Percentiles rank a stretch among this genome's conserved stretches.
phyloP scores from a whole-genome alignment of 2,113 vertebrate genomes.

The Notothenia coriiceps region DNA sequence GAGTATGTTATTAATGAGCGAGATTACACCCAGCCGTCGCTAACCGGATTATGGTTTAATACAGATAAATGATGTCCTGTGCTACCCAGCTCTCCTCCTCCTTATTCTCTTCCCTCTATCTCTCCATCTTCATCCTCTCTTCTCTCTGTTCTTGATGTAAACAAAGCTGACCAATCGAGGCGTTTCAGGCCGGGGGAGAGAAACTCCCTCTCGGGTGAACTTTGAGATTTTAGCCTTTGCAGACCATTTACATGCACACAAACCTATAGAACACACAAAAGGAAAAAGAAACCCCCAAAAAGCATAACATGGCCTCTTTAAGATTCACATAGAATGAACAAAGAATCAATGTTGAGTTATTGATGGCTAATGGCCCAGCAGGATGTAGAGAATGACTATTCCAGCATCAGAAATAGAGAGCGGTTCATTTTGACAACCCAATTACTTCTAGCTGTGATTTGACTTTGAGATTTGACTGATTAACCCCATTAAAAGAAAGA shows the following conservation, averaged over 20 bases:
- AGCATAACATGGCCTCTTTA: too few species aligned
- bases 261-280: too few species aligned
- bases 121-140: conserved; percentile 25
- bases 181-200: too few species aligned
- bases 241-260: too few species aligned
- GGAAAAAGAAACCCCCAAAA: too few species aligned
- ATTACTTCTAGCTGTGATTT: conserved; percentile 78
- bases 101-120: conserved; percentile 20
- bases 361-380: conserved; percentile 70
- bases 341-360: conserved; percentile 63
- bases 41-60: conserved; percentile 80
- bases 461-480: conserved; percentile 78
- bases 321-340: conserved; percentile 30
- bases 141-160: conserved; percentile 14
- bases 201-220: too few species aligned
- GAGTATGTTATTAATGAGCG: conserved; percentile 73
- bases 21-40: conserved; percentile 75
- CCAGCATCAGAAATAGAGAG: conserved; percentile 50
- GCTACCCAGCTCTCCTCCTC: conserved; percentile 36
- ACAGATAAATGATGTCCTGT: conserved; percentile 61
- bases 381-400: conserved; percentile 60
- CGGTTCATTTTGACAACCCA: conserved; percentile 80
- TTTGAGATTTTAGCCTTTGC: too few species aligned
- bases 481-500: conserved; percentile 67
- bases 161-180: too few species aligned